Evolutionary conservation across 2,113 vertebrate genomes (phyloP).

Genomic region (Phalacrocorax aristotelis): DNA sequence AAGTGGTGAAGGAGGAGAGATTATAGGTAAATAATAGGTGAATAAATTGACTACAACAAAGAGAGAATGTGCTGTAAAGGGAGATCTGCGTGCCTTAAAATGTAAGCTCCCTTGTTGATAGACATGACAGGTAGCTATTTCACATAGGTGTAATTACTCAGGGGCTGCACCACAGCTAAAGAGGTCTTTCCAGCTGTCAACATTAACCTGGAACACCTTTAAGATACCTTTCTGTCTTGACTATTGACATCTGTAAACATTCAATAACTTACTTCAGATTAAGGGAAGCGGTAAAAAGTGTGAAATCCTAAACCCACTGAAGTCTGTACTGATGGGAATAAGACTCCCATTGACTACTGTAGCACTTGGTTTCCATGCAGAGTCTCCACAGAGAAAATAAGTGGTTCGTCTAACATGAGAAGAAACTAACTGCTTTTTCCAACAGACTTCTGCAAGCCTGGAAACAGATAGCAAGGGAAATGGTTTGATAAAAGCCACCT

Average conservation of each 20-base stretch:
- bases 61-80: background rate
- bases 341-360: background rate
- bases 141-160: background rate
- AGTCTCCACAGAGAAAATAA: background rate
- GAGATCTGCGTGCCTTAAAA: conserved; percentile 2
- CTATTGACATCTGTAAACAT: background rate
- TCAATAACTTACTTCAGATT: background rate
- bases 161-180: background rate
- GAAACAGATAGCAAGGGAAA: background rate
- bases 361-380: background rate
- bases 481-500: background rate
- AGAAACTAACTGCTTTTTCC: background rate
- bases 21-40: conserved; percentile 23
- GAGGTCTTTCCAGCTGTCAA: background rate
- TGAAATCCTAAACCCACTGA: background rate
- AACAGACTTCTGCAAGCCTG: background rate
- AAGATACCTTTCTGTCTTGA: background rate
- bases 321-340: background rate
- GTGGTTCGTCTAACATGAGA: background rate
- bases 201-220: conserved; percentile 3
- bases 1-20: background rate
- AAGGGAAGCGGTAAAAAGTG: background rate
- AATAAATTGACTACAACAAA: conserved; percentile 19
- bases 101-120: conserved; percentile 25
- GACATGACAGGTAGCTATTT: conserved; percentile 46